Evolutionary conservation across 2,888 invertebrate genomes (phyloP), one percentile per base, ranked within the genome.

Genomic region (Oscheius onirici): DNA sequence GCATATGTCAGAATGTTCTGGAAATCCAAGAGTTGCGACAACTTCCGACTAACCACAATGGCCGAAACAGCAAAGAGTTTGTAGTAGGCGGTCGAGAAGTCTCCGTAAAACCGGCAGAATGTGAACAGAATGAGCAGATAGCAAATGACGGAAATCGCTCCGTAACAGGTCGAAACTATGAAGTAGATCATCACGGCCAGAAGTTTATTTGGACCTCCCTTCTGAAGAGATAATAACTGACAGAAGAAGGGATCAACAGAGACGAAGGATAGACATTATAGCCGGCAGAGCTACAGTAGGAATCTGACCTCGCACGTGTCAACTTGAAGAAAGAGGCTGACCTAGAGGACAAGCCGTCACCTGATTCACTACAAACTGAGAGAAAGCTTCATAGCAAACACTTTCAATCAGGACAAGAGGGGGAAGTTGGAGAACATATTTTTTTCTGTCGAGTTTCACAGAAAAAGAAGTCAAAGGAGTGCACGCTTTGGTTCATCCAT

Each of bases 121-220:
- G 40, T 58, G 58, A 34, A 1, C 34, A 58, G 20, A n/a, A 58
- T 58, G 58, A 40, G 22, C n/a, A n/a, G 22, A 17, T 58, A 58
- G 41, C 34, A 40, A n/a, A 58, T 11, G 17, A 58, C 41, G 2
- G 58, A 58, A n/a, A 58, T 11, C 17, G 22, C 22, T 8, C 58
- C 58, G 22, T 58, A 58, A 22, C 34, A 40, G n/a, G 20, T 40
- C n/a, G 58, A 40, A 20, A 58, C 11, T 34, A 58, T 41, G 41
- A 58, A 58, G 41, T 40, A 40, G 17, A 15, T 20, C 58, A 52
- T 52, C 13, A 13, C 13, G 43, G n/a, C n/a, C n/a, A n/a, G n/a
- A n/a, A n/a, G n/a, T n/a, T n/a, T n/a, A n/a, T n/a, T n/a, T n/a
- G n/a, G n/a, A n/a, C n/a, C n/a, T n/a, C n/a, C n/a, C n/a, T n/a